Base-by-base conservation (phyloP, 2,113 vertebrate genomes). In the Rhinolophus sinicus region DNA sequence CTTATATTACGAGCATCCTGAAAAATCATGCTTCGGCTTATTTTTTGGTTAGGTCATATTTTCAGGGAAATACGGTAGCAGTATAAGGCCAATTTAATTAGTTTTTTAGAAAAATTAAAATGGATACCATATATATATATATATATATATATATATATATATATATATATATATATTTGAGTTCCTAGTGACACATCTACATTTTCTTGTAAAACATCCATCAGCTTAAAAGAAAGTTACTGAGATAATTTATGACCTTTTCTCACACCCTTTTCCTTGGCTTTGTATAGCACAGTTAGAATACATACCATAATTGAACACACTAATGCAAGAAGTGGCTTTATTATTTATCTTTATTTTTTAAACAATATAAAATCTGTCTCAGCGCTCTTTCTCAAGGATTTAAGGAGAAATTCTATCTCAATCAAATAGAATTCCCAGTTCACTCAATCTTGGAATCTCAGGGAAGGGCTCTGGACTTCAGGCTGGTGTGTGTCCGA, bases 121-220 rank as follows among this genome's bases (percentile, higher is more conserved):
- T 35, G 21, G 56, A 65, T 64, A 77, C n/a, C n/a, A n/a, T n/a
- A n/a, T n/a, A n/a, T n/a, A n/a, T n/a, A n/a, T n/a, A n/a, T n/a
- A n/a, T n/a, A 3, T 64, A 40, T 54, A 38, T n/a, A 24, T 19
- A 65, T 58, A 3, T 64, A 50, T 54, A 47, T n/a, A 30, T 19
- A 73, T 47, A 72, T 22, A 12, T 47, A 12, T 47, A 12, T 47
- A 12, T 5, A 6, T 58, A 3, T 64, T 40, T 54, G 47, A 28
- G 30, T 89, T 92, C 70, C 64, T 80, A 92, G 47, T 95, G 89
- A 89, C 6, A 44, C 12, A 47, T 9, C 58, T 44, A 70, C 5
- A 90, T 38, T 86, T 70, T 81, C 40, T 89, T 84, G 19, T 47
- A 54, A 94, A 92, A 77, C 44, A 88, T 14, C n/a, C 44, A 76